These are phyloP conservation scores for Hycleus cichorii DNA, from an alignment of 1,140 invertebrate genomes.

Conservation along the genomic window DNA sequence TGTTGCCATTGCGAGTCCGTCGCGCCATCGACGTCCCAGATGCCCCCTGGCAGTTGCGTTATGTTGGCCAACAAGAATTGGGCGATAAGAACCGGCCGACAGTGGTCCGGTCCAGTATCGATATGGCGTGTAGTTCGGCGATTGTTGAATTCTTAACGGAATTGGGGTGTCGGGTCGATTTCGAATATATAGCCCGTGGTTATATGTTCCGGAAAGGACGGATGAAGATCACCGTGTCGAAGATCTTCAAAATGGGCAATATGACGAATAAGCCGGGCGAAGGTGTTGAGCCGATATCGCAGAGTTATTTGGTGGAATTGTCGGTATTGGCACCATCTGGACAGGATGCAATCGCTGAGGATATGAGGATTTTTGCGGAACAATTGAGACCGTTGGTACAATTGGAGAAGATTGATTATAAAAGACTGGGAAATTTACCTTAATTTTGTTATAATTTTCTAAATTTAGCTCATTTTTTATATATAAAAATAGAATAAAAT, in stretches of 20 bases:
- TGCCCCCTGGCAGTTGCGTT: slow-evolving; percentile 79
- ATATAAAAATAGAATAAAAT: too few species aligned
- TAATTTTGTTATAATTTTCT: slow-evolving; percentile 23
- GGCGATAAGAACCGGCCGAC: slow-evolving; percentile 84
- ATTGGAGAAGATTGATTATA: slow-evolving; percentile 86
- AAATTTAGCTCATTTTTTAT: too few species aligned
- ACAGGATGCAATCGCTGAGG: slow-evolving; percentile 90
- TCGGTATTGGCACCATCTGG: slow-evolving; percentile 86
- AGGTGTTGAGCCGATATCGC: slow-evolving; percentile 75
- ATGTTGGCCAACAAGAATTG: slow-evolving; percentile 84
- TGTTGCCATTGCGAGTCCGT: slow-evolving; percentile 59
- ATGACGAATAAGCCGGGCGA: slow-evolving; percentile 62
- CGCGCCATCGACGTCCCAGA: slow-evolving; percentile 69
- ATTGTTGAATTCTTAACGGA: slow-evolving; percentile 88
- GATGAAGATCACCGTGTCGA: slow-evolving; percentile 95
- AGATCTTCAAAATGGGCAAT: slow-evolving; percentile 78
- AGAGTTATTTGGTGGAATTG: slow-evolving; percentile 90
- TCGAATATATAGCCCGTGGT: slow-evolving; percentile 89
- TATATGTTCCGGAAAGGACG: slow-evolving; percentile 94
- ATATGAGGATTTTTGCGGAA: slow-evolving; percentile 93
- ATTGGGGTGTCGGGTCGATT: slow-evolving; percentile 82
- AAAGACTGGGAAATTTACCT: slow-evolving; percentile 57
- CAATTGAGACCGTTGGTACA: slow-evolving; percentile 86
- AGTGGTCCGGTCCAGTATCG: slow-evolving; percentile 82
- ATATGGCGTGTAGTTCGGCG: slow-evolving; percentile 83